Evolutionary conservation across 2,797 vertebrate genomes (phyloP).

Genomic region (Leucoraja ocellata): DNA sequence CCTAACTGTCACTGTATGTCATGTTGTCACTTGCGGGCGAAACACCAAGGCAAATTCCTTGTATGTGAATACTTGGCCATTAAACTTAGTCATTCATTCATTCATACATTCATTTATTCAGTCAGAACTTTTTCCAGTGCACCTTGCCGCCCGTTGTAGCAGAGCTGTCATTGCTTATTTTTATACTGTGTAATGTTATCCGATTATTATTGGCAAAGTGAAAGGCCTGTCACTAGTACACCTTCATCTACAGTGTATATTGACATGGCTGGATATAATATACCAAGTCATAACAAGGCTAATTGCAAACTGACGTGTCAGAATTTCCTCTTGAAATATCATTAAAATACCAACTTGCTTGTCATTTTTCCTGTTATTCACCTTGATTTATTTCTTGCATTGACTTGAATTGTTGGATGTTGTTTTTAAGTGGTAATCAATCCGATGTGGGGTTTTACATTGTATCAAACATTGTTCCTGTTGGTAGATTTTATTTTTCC

Average conservation of each 20-base stretch:
- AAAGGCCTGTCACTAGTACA: background rate
- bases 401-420: background rate
- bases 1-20: too few relatives aligned
- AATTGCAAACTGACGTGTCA: background rate
- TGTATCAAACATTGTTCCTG: background rate
- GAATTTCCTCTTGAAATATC: background rate
- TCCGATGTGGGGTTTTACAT: background rate
- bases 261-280: background rate
- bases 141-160: background rate
- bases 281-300: background rate
- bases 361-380: background rate
- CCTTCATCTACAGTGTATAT: background rate
- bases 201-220: background rate
- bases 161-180: background rate
- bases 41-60: too few relatives aligned
- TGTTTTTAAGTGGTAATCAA: background rate
- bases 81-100: too few relatives aligned
- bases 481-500: background rate
- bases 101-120: too few relatives aligned
- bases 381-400: background rate
- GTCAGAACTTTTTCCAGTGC: too few relatives aligned
- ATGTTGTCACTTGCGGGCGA: too few relatives aligned
- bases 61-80: too few relatives aligned
- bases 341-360: background rate
- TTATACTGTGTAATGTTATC: background rate